Evolutionary conservation across 1,140 invertebrate species (phyloP), one percentile per base, ranked within the genome.

Genomic region (Gryon sp.): DNA sequence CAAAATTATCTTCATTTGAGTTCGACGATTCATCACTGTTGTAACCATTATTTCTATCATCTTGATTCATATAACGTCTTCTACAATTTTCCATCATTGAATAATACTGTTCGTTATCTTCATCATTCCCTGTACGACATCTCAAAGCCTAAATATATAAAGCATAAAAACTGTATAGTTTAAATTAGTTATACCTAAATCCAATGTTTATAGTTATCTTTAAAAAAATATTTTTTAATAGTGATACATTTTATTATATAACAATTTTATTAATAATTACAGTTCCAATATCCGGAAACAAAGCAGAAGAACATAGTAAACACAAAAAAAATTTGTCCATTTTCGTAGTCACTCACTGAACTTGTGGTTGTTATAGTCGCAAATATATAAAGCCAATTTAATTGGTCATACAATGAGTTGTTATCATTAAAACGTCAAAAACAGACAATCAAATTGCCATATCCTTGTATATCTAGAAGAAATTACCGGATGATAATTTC

Each of bases 101-200:
- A 18, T 79, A 81, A 36, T 84, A 83, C 19, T 85, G 83, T 15
- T 83, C 76, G 8, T 83, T 79, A 4, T 76, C 36, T 34, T 86
- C 82, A 12, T 85, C 80, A 50, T 84, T 83, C 2, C 78, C 79
- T 0, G 82, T 82, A 12, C 82, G 83, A 45, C 87, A 88, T 79
- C 60, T 86, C 9, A 89, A 46, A 40, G 82, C 74, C 87, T 88
- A 22, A 48, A 78, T 12, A 5, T n/a, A n/a, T n/a, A n/a, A n/a
- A n/a, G n/a, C n/a, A n/a, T n/a, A n/a, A n/a, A n/a, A n/a, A n/a
- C n/a, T n/a, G n/a, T n/a, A n/a, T n/a, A n/a, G n/a, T n/a, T n/a
- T n/a, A n/a, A n/a, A n/a, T n/a, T n/a, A n/a, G n/a, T n/a, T n/a
- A n/a, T n/a, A n/a, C n/a, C n/a, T n/a, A n/a, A n/a, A n/a, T n/a